These are phyloP conservation scores for Melopsittacus undulatus DNA, from an alignment of 2,797 vertebrate species.

Conservation along the genomic window DNA sequence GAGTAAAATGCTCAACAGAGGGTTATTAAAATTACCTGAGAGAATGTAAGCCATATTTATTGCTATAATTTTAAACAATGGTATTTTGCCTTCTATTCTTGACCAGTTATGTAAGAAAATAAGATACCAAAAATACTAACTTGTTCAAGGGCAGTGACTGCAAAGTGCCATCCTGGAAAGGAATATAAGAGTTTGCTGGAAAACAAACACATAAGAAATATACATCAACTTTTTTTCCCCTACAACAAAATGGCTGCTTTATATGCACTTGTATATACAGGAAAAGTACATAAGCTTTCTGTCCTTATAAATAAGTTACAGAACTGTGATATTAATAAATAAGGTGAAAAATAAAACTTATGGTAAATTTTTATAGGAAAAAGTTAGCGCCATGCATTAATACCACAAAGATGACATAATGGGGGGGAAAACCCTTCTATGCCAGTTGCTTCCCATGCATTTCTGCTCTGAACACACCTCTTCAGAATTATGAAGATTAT, in stretches of 20 bases:
- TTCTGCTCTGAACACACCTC: neutral
- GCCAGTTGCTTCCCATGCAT: neutral
- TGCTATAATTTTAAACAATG: neutral
- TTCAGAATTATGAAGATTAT: neutral
- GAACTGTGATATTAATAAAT: neutral
- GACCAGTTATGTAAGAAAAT: neutral
- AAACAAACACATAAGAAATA: neutral
- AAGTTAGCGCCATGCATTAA: neutral
- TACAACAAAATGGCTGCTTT: neutral
- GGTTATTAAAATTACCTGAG: neutral
- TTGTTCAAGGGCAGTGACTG: constrained; percentile 90
- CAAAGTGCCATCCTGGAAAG: constrained; percentile 87
- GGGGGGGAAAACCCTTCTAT: neutral
- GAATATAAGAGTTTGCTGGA: constrained; percentile 89
- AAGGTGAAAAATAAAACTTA: neutral
- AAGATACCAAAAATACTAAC: constrained; percentile 72
- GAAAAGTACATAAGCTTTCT: neutral
- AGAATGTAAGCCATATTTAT: neutral
- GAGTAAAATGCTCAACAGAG: neutral
- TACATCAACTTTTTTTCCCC: neutral
- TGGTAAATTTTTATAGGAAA: neutral
- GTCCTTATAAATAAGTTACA: neutral
- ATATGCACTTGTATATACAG: neutral
- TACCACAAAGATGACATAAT: neutral
- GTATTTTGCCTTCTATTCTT: neutral